Evolutionary conservation across 2,888 invertebrate genomes (phyloP).

Genomic region (Scaptomyza flava): DNA sequence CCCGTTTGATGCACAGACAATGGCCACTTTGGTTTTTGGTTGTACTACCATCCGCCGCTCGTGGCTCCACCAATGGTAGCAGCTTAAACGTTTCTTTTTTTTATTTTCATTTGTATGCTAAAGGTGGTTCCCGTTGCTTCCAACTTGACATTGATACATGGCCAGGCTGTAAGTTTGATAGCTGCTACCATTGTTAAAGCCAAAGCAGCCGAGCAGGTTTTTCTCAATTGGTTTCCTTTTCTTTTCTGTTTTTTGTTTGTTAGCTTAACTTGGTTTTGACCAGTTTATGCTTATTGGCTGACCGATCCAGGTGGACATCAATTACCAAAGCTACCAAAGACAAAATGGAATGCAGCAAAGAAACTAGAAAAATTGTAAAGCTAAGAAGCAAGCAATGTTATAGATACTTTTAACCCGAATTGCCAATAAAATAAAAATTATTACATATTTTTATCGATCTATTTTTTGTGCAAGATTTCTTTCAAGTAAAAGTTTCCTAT

Average conservation of each 20-base stretch:
- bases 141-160: slow-evolving; percentile 76
- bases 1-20: slow-evolving; percentile 58
- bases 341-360: background rate
- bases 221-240: slow-evolving; percentile 44
- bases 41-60: slow-evolving; percentile 5
- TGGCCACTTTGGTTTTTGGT: slow-evolving; percentile 46
- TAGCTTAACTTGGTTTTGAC: slow-evolving; percentile 8
- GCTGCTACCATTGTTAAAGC: slow-evolving; percentile 68
- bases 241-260: background rate
- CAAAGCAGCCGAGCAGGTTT: slow-evolving; percentile 47
- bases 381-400: too few relatives aligned
- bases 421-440: background rate
- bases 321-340: slow-evolving; percentile 25
- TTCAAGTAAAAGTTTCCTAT: too few relatives aligned
- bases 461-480: too few relatives aligned
- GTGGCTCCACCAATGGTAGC: slow-evolving; percentile 49
- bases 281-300: slow-evolving; percentile 51
- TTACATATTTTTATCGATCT: too few relatives aligned
- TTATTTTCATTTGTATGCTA: slow-evolving; percentile 15
- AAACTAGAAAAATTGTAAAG: background rate
- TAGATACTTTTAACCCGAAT: too few relatives aligned
- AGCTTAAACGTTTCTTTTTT: slow-evolving; percentile 2
- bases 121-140: slow-evolving; percentile 59
- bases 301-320: slow-evolving; percentile 50
- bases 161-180: slow-evolving; percentile 68